Evolutionary conservation across 2,113 vertebrate species (phyloP).

Genomic region (Psophia crepitans): DNA sequence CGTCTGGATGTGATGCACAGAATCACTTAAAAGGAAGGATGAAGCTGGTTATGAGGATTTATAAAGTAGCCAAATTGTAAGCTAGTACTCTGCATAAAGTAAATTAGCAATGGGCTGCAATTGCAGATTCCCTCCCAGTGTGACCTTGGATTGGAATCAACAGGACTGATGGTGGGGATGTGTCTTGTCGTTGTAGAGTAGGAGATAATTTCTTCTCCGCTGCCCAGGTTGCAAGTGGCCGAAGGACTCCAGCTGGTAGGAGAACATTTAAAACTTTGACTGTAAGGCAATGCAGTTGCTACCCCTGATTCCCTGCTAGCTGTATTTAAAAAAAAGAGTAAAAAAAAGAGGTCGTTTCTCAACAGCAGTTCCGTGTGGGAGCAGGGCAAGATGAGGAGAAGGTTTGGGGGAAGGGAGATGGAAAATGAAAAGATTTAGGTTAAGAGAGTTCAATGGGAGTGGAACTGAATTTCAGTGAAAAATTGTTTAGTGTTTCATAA

Average conservation of each 20-base stretch:
- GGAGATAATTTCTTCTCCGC: neutral
- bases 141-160: conserved; percentile 12
- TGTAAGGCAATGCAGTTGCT: neutral
- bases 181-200: neutral
- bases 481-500: neutral
- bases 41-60: neutral
- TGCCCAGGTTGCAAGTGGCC: neutral
- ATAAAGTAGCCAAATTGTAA: neutral
- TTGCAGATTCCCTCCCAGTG: neutral
- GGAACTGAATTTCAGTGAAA: neutral
- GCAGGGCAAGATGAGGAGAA: neutral
- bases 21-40: neutral
- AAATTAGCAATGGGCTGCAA: neutral
- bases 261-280: neutral
- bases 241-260: neutral
- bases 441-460: neutral
- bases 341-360: too few relatives aligned
- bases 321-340: neutral
- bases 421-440: neutral
- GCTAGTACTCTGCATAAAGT: neutral
- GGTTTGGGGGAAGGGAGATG: neutral
- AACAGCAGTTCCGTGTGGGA: neutral
- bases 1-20: neutral
- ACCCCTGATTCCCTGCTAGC: neutral
- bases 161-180: neutral